Base-by-base conservation (phyloP, 2,113 vertebrate species). In the Psettodes erumei region DNA sequence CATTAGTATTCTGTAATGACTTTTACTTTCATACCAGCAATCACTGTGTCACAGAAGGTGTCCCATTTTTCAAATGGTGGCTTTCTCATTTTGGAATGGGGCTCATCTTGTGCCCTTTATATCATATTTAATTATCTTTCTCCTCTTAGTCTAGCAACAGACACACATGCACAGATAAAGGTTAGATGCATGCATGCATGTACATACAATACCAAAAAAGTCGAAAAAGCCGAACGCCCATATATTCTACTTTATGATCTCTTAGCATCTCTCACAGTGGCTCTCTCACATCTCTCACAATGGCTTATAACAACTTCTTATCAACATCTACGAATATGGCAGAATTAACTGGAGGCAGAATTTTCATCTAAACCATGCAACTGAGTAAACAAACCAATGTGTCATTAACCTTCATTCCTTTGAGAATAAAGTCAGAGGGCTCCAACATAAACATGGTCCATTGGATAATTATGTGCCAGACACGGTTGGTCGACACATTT, bases 1-100 rank as follows among this genome's bases (percentile, higher is more conserved):
- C 73, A 82, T 91, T 80, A 83, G 71, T 84, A 86, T 76, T 50
- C 79, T 45, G 47, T 84, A 82, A 91, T 88, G 70, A 89, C 77
- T 86, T 89, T 83, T 62, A 75, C 64, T 74, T 85, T 86, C 35
- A 54, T 50, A 64, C 64, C 79, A 86, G 75, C 71, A 45, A 74
- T 89, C 83, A 86, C 54, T 35, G 75, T 87, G 69, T 81, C 82
- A 79, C 59, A 47, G 45, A 59, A n/a, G 48, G 32, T 80, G 71
- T 82, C 72, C 78, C 50, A 66, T 77, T 79, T 82, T 83, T 77
- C 62, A 72, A 79, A 86, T 43, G 23, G 59, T 32, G 37, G 60
- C 59, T 62, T 76, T 77, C 75, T 83, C 78, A 77, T 84, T 86
- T 87, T 79, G 59, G 56, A 64, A 62, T 42, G n/a, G 30, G 40